phyloP scores from a whole-genome alignment of 2,113 vertebrate genomes.

The Caretta caretta region DNA sequence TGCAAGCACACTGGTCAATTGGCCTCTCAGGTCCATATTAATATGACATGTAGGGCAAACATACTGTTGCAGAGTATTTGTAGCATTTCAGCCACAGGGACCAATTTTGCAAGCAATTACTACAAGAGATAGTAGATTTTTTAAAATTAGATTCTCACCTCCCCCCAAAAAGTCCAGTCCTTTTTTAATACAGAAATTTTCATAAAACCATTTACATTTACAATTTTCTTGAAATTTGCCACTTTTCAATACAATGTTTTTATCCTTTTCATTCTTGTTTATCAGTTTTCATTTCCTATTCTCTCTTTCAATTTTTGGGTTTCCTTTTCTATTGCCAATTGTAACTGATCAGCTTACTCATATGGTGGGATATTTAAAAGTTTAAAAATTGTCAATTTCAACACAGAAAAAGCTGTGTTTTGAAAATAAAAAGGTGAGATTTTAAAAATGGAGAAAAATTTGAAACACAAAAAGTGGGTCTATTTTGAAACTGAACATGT shows the following conservation, averaged over 20 bases:
- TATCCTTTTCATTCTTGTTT: background rate
- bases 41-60: background rate
- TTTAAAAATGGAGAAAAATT: background rate
- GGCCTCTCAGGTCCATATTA: background rate
- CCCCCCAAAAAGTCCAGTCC: background rate
- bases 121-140: background rate
- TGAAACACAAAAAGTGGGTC: background rate
- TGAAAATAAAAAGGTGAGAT: background rate
- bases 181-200: background rate
- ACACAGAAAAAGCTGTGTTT: background rate
- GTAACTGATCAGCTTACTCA: background rate
- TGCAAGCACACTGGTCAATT: background rate
- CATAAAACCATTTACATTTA: background rate
- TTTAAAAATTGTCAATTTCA: background rate
- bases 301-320: background rate
- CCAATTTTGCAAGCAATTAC: background rate
- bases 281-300: background rate
- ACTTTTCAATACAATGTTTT: background rate
- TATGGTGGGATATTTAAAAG: background rate
- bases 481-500: background rate
- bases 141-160: background rate
- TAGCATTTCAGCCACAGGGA: background rate
- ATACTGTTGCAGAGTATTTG: background rate
- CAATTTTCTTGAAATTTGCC: background rate
- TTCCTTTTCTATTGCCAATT: background rate